Evolutionary conservation across 2,113 vertebrate species (phyloP).

Genomic region (Formicarius rufipectus): DNA sequence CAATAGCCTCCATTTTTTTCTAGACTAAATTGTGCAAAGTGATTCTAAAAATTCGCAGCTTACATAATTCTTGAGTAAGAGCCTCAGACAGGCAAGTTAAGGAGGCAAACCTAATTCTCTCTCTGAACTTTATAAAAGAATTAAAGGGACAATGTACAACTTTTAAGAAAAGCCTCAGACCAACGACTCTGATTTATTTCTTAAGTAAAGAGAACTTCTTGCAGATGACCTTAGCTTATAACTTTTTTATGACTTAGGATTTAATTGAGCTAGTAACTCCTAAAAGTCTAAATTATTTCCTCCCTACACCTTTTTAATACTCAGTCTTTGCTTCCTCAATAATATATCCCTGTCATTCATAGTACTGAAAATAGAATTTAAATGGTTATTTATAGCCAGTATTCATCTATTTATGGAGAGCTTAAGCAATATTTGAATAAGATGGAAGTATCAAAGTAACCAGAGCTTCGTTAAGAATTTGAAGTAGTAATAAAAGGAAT

Average conservation of each 20-base stretch:
- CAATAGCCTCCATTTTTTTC: neutral
- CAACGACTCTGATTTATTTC: neutral
- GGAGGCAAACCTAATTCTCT: neutral
- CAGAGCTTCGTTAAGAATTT: neutral
- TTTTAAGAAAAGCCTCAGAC: neutral
- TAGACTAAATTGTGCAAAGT: neutral
- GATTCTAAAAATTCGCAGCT: neutral
- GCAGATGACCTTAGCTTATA: neutral
- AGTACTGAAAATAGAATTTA: neutral
- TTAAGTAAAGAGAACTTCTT: neutral
- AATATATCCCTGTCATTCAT: neutral
- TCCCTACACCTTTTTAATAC: neutral
- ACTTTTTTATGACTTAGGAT: neutral
- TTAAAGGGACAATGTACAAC: neutral
- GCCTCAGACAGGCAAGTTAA: neutral
- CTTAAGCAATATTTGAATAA: neutral
- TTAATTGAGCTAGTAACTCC: conserved; percentile 2
- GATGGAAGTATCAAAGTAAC: neutral
- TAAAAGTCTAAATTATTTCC: neutral
- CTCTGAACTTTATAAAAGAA: neutral
- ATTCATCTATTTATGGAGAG: neutral
- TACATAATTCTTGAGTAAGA: neutral
- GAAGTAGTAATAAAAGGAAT: neutral
- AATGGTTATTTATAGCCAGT: neutral
- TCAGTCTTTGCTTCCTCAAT: neutral